A percentile compares a stretch with the other conserved stretches of the same genome.
phyloP scores from a whole-genome alignment of 2,113 vertebrate species.

The Dipodomys stephensi region DNA sequence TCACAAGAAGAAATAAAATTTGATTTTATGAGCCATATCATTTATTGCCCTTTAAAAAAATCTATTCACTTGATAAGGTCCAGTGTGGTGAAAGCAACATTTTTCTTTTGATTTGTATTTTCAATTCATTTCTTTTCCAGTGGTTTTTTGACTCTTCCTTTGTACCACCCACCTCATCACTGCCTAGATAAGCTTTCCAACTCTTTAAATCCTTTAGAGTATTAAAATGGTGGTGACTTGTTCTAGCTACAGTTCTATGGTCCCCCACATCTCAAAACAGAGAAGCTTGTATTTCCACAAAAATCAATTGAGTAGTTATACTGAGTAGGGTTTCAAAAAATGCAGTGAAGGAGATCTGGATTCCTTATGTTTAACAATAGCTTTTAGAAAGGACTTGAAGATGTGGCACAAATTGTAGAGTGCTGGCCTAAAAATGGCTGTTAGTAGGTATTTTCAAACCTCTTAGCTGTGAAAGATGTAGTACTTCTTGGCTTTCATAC shows the following conservation, averaged over 20 bases:
- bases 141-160: slow-evolving; percentile 52
- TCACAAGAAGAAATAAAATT: not conserved
- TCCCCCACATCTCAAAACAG: slow-evolving; percentile 7
- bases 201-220: slow-evolving; percentile 25
- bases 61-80: not conserved
- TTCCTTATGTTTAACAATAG: slow-evolving; percentile 29
- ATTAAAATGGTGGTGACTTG: not conserved
- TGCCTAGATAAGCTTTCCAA: slow-evolving; percentile 51
- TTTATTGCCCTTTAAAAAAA: not conserved
- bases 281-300: slow-evolving; percentile 49
- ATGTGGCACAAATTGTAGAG: too few relatives aligned
- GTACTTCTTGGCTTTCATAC: not conserved
- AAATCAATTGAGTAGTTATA: slow-evolving; percentile 36
- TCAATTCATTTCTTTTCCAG: slow-evolving; percentile 68
- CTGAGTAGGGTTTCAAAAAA: slow-evolving; percentile 10
- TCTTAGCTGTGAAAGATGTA: slow-evolving; percentile 5
- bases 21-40: not conserved
- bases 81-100: slow-evolving; percentile 57
- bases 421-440: not conserved
- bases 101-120: slow-evolving; percentile 69
- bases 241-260: not conserved
- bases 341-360: not conserved
- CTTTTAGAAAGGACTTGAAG: not conserved
- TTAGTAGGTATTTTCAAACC: slow-evolving; percentile 46
- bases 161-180: not conserved